These are phyloP conservation scores for Temnothorax rugatulus DNA, from an alignment of 2,888 invertebrate species.

Conservation along the genomic window DNA sequence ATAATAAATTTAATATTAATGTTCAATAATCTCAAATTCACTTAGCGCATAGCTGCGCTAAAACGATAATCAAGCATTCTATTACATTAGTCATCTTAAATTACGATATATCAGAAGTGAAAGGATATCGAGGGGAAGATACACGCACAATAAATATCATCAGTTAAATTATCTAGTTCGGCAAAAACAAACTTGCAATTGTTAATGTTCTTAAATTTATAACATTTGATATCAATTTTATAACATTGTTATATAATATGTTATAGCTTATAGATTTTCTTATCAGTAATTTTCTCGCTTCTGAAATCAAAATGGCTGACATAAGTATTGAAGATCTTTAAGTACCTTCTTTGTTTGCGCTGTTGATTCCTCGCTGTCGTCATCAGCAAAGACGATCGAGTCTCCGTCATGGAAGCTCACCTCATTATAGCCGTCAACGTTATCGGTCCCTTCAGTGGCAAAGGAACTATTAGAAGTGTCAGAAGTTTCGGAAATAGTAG, in stretches of 20 bases:
- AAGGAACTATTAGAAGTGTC: slow-evolving; percentile 75
- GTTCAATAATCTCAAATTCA: not conserved
- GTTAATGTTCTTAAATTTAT: not conserved
- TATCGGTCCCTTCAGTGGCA: slow-evolving; percentile 71
- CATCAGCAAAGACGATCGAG: slow-evolving; percentile 16
- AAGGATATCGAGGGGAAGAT: not conserved
- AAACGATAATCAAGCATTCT: not conserved
- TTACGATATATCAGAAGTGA: not conserved
- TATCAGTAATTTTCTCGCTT: not conserved
- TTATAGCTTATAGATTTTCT: not conserved
- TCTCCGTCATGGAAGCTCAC: slow-evolving; percentile 35
- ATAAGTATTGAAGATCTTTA: not conserved
- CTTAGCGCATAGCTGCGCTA: not conserved
- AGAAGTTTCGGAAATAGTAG: not conserved
- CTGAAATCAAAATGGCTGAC: not conserved
- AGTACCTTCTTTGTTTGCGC: slow-evolving; percentile 29
- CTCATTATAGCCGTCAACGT: not conserved
- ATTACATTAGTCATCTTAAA: not conserved
- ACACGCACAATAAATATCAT: not conserved
- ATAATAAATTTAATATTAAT: no score
- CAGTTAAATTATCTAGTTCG: not conserved
- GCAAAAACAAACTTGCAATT: not conserved
- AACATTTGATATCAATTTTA: not conserved
- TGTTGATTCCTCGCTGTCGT: slow-evolving; percentile 41
- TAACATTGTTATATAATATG: not conserved